Evolutionary conservation across 2,797 vertebrate genomes (phyloP).

Genomic region (Xiphophorus birchmanni): DNA sequence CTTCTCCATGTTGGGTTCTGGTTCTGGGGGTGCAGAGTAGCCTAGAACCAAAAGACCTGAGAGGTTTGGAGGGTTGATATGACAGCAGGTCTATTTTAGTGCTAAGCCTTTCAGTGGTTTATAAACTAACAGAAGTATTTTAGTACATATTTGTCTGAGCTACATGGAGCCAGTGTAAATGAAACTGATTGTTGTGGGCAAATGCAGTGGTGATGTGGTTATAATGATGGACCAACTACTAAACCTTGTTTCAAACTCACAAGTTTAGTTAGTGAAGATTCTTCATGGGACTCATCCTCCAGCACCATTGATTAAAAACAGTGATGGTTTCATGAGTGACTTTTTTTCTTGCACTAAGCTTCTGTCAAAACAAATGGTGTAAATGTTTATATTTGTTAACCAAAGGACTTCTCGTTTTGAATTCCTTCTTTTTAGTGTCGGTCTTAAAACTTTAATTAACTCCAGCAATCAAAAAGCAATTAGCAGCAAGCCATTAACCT

Average conservation of each 20-base stretch:
- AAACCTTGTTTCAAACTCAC: background rate
- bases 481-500: constrained; percentile 50
- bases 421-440: constrained; percentile 31
- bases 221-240: background rate
- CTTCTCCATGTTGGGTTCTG: background rate
- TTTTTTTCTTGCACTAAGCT: background rate
- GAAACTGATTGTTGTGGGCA: background rate
- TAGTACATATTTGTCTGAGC: background rate
- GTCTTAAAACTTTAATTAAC: constrained; percentile 45
- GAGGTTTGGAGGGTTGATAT: background rate
- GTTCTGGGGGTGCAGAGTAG: background rate
- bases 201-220: background rate
- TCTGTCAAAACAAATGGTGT: constrained; percentile 7
- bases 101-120: background rate
- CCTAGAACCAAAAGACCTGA: background rate
- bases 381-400: background rate
- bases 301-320: constrained; percentile 12
- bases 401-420: constrained; percentile 9
- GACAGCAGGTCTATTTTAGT: background rate
- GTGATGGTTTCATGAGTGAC: constrained; percentile 9
- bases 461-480: constrained; percentile 42
- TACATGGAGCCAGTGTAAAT: background rate
- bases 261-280: background rate
- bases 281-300: constrained; percentile 1
- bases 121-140: background rate